These are phyloP conservation scores for Austrofundulus limnaeus DNA, from an alignment of 2,113 vertebrate species.

Conservation along the genomic window DNA sequence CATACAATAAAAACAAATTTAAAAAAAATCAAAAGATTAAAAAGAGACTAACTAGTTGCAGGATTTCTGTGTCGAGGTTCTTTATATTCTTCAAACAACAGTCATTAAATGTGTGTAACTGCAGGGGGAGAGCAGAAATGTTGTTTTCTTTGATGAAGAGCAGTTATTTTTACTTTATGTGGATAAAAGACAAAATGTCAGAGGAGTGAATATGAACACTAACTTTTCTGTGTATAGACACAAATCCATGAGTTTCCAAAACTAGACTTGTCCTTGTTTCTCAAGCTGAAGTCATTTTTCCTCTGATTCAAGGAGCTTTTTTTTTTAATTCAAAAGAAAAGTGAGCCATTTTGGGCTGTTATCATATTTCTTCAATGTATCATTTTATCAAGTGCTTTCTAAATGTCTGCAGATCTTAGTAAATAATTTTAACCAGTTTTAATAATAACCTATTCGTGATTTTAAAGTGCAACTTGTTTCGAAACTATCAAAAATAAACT, in stretches of 20 bases:
- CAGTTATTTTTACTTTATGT: background rate
- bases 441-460: background rate
- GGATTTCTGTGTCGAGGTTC: background rate
- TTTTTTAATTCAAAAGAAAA: too few relatives aligned
- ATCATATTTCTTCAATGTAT: too few relatives aligned
- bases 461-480: conserved; percentile 31
- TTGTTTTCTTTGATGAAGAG: background rate
- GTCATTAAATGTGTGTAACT: too few relatives aligned
- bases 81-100: background rate
- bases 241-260: too few relatives aligned
- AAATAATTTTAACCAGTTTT: conserved; percentile 11
- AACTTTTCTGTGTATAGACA: background rate
- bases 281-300: too few relatives aligned
- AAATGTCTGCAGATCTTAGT: conserved; percentile 18
- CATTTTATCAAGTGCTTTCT: too few relatives aligned
- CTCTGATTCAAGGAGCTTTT: too few relatives aligned
- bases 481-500: conserved; percentile 57
- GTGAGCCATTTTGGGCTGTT: too few relatives aligned
- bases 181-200: background rate
- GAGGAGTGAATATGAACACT: background rate
- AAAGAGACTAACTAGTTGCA: background rate
- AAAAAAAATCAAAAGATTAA: background rate
- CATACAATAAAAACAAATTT: too few relatives aligned
- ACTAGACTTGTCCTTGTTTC: too few relatives aligned
- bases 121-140: too few relatives aligned